A percentile compares a stretch with the other conserved stretches of the same genome.
phyloP scores from a whole-genome alignment of 2,113 vertebrate genomes.

The Cinclus cinclus region DNA sequence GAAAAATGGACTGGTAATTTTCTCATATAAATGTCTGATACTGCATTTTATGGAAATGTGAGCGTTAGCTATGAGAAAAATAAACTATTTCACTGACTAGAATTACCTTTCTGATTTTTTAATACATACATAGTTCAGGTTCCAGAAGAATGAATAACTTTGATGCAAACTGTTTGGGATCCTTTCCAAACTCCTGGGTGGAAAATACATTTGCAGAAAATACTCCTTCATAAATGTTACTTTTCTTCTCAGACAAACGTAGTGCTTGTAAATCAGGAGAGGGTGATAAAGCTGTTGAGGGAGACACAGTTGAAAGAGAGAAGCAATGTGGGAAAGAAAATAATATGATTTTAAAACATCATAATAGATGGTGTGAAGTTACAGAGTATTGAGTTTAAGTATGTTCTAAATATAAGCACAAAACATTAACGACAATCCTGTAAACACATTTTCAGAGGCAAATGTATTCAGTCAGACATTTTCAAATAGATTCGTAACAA shows the following conservation, averaged over 20 bases:
- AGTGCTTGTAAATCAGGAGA: conserved; percentile 3
- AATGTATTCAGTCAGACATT: not conserved
- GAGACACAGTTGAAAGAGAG: not conserved
- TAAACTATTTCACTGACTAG: not conserved
- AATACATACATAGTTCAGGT: not conserved
- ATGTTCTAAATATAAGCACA: not conserved
- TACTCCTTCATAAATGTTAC: not conserved
- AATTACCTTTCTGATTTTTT: conserved; percentile 9
- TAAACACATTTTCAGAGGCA: not conserved
- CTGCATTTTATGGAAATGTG: not conserved
- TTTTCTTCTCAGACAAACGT: not conserved
- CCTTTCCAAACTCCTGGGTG: conserved; percentile 10
- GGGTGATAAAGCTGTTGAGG: not conserved
- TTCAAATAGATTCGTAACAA: not conserved
- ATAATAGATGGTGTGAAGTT: conserved; percentile 28
- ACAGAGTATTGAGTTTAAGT: not conserved
- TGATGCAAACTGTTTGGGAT: not conserved
- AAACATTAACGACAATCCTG: not conserved
- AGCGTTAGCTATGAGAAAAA: not conserved
- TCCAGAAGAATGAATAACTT: conserved; percentile 36
- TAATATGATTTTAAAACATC: not conserved
- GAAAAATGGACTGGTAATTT: not conserved
- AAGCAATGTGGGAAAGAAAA: not conserved
- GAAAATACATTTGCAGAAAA: conserved; percentile 37
- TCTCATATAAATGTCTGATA: not conserved